These are phyloP conservation scores for Palythoa caribaeorum DNA, from an alignment of 92 coral and sea anemone species.

Conservation along the genomic window DNA sequence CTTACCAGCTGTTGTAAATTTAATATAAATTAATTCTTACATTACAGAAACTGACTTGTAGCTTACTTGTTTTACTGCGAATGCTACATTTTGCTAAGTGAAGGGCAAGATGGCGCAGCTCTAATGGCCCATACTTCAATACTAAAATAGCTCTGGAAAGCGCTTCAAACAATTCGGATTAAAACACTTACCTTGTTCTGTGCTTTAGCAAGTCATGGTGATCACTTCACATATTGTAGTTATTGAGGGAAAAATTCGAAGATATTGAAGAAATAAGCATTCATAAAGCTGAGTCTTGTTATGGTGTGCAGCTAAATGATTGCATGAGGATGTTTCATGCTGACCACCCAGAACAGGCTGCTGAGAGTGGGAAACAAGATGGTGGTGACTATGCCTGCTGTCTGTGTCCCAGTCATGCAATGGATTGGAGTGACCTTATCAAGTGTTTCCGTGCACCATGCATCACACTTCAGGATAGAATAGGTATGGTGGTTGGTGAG, in stretches of 20 bases:
- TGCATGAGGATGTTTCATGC: conserved; percentile 3
- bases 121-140: conserved; percentile 24
- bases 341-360: background rate
- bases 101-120: conserved; percentile 16
- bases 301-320: conserved; percentile 10
- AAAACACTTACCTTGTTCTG: conserved; percentile 34
- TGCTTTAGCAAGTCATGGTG: conserved; percentile 6
- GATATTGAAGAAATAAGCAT: background rate
- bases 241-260: background rate
- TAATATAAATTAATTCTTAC: background rate
- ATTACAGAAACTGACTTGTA: conserved; percentile 22
- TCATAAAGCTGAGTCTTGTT: conserved; percentile 7
- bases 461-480: conserved; percentile 5
- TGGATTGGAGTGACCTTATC: background rate
- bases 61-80: conserved; percentile 10
- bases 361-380: too few species aligned
- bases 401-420: background rate
- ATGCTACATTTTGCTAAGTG: conserved; percentile 9
- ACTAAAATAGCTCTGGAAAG: conserved; percentile 21
- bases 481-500: background rate
- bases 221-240: conserved; percentile 14
- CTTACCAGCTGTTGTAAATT: background rate
- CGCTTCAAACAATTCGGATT: conserved; percentile 37
- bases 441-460: conserved; percentile 4
- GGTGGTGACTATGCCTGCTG: background rate